phyloP scores from a whole-genome alignment of 2,113 vertebrate genomes.

The Glareola pratincola region DNA sequence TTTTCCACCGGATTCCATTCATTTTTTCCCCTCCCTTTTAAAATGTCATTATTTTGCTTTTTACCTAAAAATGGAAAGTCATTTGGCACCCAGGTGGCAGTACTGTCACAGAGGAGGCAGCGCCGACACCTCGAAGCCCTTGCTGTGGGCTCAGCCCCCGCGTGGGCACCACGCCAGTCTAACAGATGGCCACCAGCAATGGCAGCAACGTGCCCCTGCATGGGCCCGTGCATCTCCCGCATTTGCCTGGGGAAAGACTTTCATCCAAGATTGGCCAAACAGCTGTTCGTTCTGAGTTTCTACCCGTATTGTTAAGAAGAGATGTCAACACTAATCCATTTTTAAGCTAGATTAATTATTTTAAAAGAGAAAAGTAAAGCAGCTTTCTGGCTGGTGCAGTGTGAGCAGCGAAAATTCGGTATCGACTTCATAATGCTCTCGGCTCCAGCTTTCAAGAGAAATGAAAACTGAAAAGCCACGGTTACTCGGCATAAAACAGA shows the following conservation, averaged over 20 bases:
- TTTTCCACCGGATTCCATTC: background rate
- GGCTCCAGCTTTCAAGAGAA: background rate
- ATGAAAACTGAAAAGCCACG: background rate
- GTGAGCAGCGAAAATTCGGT: background rate
- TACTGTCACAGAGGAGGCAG: background rate
- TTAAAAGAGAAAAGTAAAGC: background rate
- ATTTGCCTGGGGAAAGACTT: slow-evolving; percentile 52
- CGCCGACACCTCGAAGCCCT: background rate
- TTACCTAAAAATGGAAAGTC: background rate
- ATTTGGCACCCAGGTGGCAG: slow-evolving; percentile 41
- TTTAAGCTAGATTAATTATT: slow-evolving; percentile 48
- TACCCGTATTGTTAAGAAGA: slow-evolving; percentile 41
- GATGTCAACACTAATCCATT: slow-evolving; percentile 45
- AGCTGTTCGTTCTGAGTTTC: slow-evolving; percentile 58
- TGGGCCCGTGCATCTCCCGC: slow-evolving; percentile 16
- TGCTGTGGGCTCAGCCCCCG: background rate
- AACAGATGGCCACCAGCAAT: slow-evolving; percentile 57
- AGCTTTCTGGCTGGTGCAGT: background rate
- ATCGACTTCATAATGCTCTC: background rate
- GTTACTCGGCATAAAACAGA: background rate
- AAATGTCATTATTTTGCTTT: background rate
- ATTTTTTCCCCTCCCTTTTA: background rate
- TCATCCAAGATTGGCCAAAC: slow-evolving; percentile 44
- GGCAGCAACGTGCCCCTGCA: slow-evolving; percentile 27
- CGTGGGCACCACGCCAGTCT: slow-evolving; percentile 50